Evolutionary conservation across 2,113 vertebrate species (phyloP).

Genomic region (Rhadina sibilatrix): DNA sequence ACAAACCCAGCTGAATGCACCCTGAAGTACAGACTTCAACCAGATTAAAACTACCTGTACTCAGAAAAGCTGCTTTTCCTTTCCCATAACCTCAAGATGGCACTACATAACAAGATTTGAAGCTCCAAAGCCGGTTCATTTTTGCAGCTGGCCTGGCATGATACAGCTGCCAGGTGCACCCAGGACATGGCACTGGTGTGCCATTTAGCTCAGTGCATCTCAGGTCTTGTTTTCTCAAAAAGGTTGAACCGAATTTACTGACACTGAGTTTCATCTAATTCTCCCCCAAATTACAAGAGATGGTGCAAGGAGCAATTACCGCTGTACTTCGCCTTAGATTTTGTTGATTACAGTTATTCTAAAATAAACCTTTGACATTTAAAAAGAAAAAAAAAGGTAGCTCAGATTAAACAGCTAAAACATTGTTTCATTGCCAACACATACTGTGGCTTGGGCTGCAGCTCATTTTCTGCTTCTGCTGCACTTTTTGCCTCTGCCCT

Average conservation of each 20-base stretch:
- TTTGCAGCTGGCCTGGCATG: not conserved
- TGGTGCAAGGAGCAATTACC: accelerated
- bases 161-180: accelerated
- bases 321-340: not conserved
- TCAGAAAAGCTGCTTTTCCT: not conserved
- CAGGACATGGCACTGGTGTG: accelerated
- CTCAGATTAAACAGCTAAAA: not conserved
- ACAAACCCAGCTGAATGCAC: not conserved
- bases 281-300: not conserved
- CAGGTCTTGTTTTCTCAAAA: not conserved
- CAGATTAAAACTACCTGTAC: not conserved
- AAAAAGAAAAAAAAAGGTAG: not conserved
- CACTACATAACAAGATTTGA: slow-evolving; percentile 43
- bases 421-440: not conserved
- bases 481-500: not conserved
- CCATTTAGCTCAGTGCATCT: not conserved
- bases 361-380: not conserved
- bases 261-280: not conserved
- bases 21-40: not conserved
- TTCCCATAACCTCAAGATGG: slow-evolving; percentile 54
- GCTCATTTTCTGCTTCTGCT: not conserved
- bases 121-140: not conserved
- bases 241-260: not conserved
- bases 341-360: not conserved
- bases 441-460: not conserved